Conservation (phyloP, 2,113 vertebrate genomes). For the Procavia capensis region DNA sequence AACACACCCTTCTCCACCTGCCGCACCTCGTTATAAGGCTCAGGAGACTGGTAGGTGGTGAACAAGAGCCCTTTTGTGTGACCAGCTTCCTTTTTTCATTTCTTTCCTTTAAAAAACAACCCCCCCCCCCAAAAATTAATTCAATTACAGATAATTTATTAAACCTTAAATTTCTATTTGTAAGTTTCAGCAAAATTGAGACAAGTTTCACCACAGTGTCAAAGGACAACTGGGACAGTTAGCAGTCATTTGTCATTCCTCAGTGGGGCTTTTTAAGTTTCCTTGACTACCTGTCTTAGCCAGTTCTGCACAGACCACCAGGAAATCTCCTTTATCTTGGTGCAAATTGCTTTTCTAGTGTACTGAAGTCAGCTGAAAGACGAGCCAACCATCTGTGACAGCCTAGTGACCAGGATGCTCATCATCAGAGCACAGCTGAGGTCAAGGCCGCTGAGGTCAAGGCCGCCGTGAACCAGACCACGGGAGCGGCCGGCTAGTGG, state of each 20-base stretch:
- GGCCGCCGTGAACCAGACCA: neutral
- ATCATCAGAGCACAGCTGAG: slow-evolving; percentile 12
- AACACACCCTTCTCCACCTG: slow-evolving; percentile 76
- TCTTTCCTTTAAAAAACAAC: neutral
- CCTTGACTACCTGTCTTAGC: slow-evolving; percentile 62
- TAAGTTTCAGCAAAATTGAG: slow-evolving; percentile 83
- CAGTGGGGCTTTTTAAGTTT: slow-evolving; percentile 78
- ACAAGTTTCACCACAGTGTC: slow-evolving; percentile 82
- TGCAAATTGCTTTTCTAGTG: slow-evolving; percentile 67
- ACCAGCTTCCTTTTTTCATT: neutral
- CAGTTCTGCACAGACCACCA: slow-evolving; percentile 42
- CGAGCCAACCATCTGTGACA: slow-evolving; percentile 49
- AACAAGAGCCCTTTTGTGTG: slow-evolving; percentile 75
- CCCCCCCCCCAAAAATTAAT: too few relatives aligned
- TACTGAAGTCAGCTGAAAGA: slow-evolving; percentile 61
- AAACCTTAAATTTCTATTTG: slow-evolving; percentile 75
- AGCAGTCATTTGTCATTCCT: slow-evolving; percentile 85
- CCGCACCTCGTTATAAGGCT: slow-evolving; percentile 74
- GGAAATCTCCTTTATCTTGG: slow-evolving; percentile 66
- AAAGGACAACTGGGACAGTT: slow-evolving; percentile 84
- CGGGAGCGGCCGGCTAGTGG: neutral
- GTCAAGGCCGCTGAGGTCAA: slow-evolving; percentile 51
- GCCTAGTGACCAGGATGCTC: slow-evolving; percentile 29
- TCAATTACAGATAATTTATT: slow-evolving; percentile 80
- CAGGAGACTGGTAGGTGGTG: slow-evolving; percentile 68